A percentile compares a stretch with the other conserved stretches of the same genome.
phyloP scores from a whole-genome alignment of 1,140 invertebrate genomes.

The Drosophila athabasca region DNA sequence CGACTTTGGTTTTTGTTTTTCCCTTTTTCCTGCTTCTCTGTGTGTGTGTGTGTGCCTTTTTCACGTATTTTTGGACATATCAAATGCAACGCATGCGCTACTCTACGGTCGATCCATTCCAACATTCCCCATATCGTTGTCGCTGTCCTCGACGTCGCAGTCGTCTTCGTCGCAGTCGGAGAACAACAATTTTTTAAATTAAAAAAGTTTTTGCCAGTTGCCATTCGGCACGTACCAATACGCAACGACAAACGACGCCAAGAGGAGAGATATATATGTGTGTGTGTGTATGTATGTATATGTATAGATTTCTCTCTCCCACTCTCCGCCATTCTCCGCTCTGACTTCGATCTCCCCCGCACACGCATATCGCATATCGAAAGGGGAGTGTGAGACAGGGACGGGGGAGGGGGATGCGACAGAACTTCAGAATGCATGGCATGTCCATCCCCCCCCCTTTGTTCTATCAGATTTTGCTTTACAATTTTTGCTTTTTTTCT shows the following conservation, averaged over 20 bases:
- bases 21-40: neutral
- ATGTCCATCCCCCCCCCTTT: conserved; percentile 53
- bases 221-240: conserved; percentile 79
- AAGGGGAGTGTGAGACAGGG: conserved; percentile 11
- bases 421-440: conserved; percentile 75
- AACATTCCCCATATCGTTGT: conserved; percentile 24
- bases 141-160: conserved; percentile 12
- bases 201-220: conserved; percentile 76
- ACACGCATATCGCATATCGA: neutral
- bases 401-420: conserved; percentile 53
- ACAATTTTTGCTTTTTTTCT: conserved; percentile 61
- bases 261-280: conserved; percentile 33
- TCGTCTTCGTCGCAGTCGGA: neutral
- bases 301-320: conserved; percentile 30
- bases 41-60: too few species aligned
- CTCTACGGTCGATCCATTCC: conserved; percentile 15
- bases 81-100: conserved; percentile 74
- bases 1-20: conserved; percentile 11
- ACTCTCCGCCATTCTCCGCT: neutral
- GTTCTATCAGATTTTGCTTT: conserved; percentile 46
- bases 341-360: conserved; percentile 1
- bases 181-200: conserved; percentile 75
- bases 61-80: conserved; percentile 39
- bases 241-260: conserved; percentile 67
- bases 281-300: neutral